Evolutionary conservation across 2,113 vertebrate genomes (phyloP).

Genomic region (Anhinga anhinga): DNA sequence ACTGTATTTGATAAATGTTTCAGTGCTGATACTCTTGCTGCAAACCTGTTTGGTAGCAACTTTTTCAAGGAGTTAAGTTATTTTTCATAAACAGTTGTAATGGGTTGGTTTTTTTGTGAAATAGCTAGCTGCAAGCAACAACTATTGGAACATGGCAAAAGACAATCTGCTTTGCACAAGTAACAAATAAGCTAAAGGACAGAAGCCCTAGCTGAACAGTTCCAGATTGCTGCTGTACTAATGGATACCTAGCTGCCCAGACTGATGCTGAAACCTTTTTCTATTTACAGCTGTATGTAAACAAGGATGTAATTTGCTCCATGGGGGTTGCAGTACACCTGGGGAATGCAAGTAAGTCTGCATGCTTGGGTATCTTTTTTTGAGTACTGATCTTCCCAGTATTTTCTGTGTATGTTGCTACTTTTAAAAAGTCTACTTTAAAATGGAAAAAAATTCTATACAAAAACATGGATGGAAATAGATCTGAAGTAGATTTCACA

Average conservation of each 20-base stretch:
- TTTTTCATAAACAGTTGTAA: background rate
- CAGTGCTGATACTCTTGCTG: background rate
- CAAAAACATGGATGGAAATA: background rate
- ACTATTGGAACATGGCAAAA: background rate
- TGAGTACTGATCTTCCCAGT: background rate
- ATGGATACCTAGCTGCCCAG: background rate
- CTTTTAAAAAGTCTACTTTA: background rate
- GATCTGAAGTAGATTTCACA: background rate
- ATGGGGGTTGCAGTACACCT: conserved; percentile 82
- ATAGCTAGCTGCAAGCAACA: background rate
- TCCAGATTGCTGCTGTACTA: background rate
- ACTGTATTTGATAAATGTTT: background rate
- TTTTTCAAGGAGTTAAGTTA: background rate
- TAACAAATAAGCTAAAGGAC: background rate
- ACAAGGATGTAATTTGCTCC: conserved; percentile 88
- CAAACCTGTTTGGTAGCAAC: background rate
- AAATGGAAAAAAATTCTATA: background rate
- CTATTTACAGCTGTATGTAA: conserved; percentile 87
- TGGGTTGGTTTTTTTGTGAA: background rate
- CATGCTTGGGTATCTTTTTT: background rate
- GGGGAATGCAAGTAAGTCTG: conserved; percentile 92
- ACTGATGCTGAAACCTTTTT: background rate
- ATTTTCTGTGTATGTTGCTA: background rate
- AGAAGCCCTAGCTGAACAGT: background rate
- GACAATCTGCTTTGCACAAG: background rate